Base-by-base conservation (phyloP, 2,888 invertebrate genomes). In the Trissoscelio sp. region DNA sequence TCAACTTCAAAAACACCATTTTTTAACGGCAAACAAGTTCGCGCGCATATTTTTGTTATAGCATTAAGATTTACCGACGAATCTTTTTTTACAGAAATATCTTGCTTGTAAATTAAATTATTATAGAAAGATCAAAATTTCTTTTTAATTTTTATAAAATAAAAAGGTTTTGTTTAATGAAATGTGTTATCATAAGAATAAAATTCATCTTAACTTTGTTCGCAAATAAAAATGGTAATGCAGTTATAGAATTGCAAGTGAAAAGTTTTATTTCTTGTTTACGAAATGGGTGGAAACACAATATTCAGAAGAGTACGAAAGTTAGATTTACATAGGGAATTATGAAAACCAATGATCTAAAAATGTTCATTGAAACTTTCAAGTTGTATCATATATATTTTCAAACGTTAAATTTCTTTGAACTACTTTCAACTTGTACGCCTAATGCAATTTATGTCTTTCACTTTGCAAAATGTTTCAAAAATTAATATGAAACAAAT, bases 1-100 rank as follows among this genome's bases (percentile, higher is more conserved):
- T 64, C 74, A 57, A 64, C 66, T 74, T 67, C 39, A 73, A 60
- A 67, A 79, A 78, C 16, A 9, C 12, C 55, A 70, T 60, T 67
- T 53, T 31, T 69, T 58, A 46, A 42, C 60, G 22, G 11, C 18
- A 14, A 18, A 31, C 22, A 67, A 51, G 42, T 67, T 57, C 42
- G n/a, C 42, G 42, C 31, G 1, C 46, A 48, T 12, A 70, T 20
- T 39, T 60, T 60, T 18, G 31, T 53, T 53, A 16, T 31, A 20
- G 14, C 11, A 53, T 53, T 16, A 31, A 9, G 18, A 14, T 53
- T 53, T 31, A 53, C 31, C 5, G 16, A n/a, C 18, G 20, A 18
- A 18, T 44, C 37, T 37, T 1, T 37, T 37, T 37, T 37, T 37
- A n/a, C 37, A 1, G 1, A 3, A 3, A n/a, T 1, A 1, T 9